Percentiles rank a stretch among this genome's conserved stretches.
Evolutionary conservation across 2,797 vertebrate species (phyloP).

Genomic region (Coluber constrictor): DNA sequence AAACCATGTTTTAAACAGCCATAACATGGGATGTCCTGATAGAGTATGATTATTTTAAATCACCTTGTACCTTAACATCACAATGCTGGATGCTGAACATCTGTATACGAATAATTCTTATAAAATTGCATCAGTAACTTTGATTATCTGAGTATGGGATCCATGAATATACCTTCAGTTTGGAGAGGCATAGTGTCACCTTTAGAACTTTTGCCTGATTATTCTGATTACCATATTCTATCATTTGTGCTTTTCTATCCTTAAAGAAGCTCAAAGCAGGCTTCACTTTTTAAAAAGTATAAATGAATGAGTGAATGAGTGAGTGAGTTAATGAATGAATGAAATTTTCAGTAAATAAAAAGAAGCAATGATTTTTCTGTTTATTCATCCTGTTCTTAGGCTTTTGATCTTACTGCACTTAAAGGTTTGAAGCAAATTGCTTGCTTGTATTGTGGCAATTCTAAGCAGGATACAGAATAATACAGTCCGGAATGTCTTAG

Average conservation of each 20-base stretch:
- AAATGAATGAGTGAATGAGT: neutral
- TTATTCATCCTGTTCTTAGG: neutral
- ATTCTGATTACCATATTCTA: neutral
- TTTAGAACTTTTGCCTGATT: neutral
- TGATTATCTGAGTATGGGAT: neutral
- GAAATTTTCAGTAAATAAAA: neutral
- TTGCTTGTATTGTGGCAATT: neutral
- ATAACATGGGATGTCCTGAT: neutral
- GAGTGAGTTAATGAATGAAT: neutral
- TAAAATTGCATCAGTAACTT: neutral
- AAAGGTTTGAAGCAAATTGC: neutral
- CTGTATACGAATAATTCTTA: neutral
- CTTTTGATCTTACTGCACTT: neutral
- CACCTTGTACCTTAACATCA: neutral
- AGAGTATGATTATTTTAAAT: neutral
- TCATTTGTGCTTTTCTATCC: neutral
- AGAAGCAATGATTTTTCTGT: too few relatives aligned
- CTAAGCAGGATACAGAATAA: neutral
- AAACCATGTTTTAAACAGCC: neutral
- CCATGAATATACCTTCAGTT: neutral
- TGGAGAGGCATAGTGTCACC: too few relatives aligned
- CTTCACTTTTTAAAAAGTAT: neutral
- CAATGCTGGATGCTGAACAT: neutral
- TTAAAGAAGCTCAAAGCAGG: neutral
- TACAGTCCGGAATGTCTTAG: slow-evolving; percentile 18